Base-by-base conservation (phyloP, 1,140 invertebrate species). In the Planococcus citri region DNA sequence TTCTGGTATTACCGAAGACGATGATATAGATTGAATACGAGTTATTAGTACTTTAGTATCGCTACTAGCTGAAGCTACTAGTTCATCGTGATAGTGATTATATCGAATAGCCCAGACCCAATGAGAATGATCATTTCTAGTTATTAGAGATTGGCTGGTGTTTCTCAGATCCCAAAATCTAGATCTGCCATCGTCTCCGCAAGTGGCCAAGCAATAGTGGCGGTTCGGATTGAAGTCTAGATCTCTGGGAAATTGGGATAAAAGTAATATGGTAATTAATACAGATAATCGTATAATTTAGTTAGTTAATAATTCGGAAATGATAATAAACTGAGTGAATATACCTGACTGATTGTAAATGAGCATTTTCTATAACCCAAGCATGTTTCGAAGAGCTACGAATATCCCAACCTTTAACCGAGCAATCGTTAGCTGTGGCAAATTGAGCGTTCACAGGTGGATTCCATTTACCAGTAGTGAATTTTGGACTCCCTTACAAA, bases 201-300 rank as follows among this genome's bases (percentile, higher is more conserved):
- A 95, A 17, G 89, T 95, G 0, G 90, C 92, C 71, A 98, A 74
- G 76, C 92, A 90, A 77, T 96, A 97, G 75, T 97, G 94, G 76
- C 92, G 89, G 80, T 98, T 98, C 20, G 93, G 90, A 82, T 98
- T 98, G 76, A 96, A 97, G 80, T 98, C 95, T 20, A 98, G 76
- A 78, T 97, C 94, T 72, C 95, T 83, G 70, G 71, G 74, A 75
- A n/a, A n/a, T n/a, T n/a, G n/a, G n/a, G n/a, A 22, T 20, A 72
- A 33, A 69, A 21, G 20, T 6, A 71, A 69, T 17, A 41, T 12
- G 8, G 20, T 22, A 21, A 25, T 38, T n/a, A n/a, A n/a, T n/a
- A n/a, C n/a, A 41, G 37, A 41, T 10, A 9, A 9, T 10, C 37
- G 37, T 10, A 25, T 68, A 6, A 12, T 27, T 27, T n/a, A 1